phyloP scores from a whole-genome alignment of 2,888 invertebrate species.

The Perizoma flavofasciatum region DNA sequence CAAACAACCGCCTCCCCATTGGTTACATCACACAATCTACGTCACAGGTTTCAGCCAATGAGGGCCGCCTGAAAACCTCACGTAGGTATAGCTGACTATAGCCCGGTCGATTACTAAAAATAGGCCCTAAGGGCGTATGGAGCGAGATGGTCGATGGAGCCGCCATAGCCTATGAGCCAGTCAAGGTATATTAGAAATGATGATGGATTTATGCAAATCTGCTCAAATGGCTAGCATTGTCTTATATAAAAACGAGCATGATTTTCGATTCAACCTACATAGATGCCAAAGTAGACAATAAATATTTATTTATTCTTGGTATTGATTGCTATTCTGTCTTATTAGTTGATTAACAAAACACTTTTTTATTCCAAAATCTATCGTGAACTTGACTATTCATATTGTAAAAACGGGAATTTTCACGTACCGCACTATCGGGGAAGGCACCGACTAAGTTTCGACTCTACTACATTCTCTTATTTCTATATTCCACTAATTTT shows the following conservation, averaged over 20 bases:
- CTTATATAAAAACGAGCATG: slow-evolving; percentile 4
- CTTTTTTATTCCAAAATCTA: too few species aligned
- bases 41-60: slow-evolving; percentile 70
- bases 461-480: too few species aligned
- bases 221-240: slow-evolving; percentile 5
- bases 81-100: slow-evolving; percentile 67
- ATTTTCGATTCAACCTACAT: slow-evolving; percentile 3
- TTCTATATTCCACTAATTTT: too few species aligned
- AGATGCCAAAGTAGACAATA: neutral
- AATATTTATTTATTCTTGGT: slow-evolving; percentile 4
- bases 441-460: too few species aligned
- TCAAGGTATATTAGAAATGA: slow-evolving; percentile 10
- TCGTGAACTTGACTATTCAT: too few species aligned
- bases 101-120: slow-evolving; percentile 76
- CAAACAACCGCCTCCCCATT: slow-evolving; percentile 57
- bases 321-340: neutral
- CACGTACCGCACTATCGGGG: too few species aligned
- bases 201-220: slow-evolving; percentile 25
- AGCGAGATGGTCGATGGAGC: slow-evolving; percentile 44
- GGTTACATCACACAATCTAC: slow-evolving; percentile 65
- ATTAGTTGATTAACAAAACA: too few species aligned
- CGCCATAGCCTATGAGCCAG: slow-evolving; percentile 9
- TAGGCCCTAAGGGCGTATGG: slow-evolving; percentile 53
- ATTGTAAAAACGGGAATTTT: too few species aligned
- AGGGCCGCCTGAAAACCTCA: slow-evolving; percentile 69